Evolutionary conservation across 2,113 vertebrate genomes (phyloP), one percentile per base, ranked within the genome.

Genomic region (Propithecus coquereli): DNA sequence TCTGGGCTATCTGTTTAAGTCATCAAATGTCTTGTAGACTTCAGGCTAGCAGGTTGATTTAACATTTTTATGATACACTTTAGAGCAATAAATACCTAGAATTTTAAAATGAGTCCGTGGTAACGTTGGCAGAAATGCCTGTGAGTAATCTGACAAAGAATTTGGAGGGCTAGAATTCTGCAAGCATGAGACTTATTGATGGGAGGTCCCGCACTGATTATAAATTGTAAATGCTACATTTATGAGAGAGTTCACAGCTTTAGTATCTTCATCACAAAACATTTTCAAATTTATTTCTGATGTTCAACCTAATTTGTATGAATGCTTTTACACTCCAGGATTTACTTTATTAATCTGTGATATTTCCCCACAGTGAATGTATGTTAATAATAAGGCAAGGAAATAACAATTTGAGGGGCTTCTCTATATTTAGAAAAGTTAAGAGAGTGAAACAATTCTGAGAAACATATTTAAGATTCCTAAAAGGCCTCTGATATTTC

Each of bases 11-110:
- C 94, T 80, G 71, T 50, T 92, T 92, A 84, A 92, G 57, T 94
- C 63, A 73, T 84, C n/a, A 96, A 92, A 71, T 73, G 88, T 52
- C 81, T 79, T 74, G 87, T 73, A 84, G 76, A 81, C 52, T 80
- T 90, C 43, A 71, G 37, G 22, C 66, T 32, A 90, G 40, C 85
- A 73, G 71, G 47, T 92, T 76, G 76, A 81, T 79, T 85, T 95
- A 95, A 95, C 30, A 74, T 71, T 96, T 96, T 94, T 95, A 82
- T 93, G 66, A 81, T 92, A 94, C 23, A 95, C 71, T 89, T 96
- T 93, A 95, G 93, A 86, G 83, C 37, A 89, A 97, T 95, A 96
- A 96, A 91, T 93, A 91, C 63, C 63, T 86, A 91, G 45, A 90
- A 83, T 87, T 84, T 90, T 96, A 77, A 95, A 97, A 87, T 57